Evolutionary conservation across 1,140 invertebrate genomes (phyloP).

Genomic region (Sarcophaga peregrina): DNA sequence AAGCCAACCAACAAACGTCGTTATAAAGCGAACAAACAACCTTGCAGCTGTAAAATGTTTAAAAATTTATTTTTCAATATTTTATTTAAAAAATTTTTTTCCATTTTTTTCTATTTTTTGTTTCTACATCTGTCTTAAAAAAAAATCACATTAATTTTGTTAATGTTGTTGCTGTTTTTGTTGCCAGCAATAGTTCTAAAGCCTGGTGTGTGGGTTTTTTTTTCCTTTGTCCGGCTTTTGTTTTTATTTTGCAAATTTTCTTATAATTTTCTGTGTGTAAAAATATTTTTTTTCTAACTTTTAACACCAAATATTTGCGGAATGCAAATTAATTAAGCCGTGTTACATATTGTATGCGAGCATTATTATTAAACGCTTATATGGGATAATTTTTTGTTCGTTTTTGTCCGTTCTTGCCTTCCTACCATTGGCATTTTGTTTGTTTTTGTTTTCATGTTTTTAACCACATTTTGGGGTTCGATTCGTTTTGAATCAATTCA

Average conservation of each 20-base stretch:
- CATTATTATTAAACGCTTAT: background rate
- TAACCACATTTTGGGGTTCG: background rate
- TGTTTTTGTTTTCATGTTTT: background rate
- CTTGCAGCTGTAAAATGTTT: background rate
- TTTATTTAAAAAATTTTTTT: background rate
- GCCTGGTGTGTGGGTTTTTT: slow-evolving; percentile 28
- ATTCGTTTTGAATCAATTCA: slow-evolving; percentile 1
- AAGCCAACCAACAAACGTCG: too few species aligned
- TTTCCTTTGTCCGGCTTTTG: background rate
- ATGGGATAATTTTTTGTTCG: background rate
- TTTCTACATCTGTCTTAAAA: background rate
- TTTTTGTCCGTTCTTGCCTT: background rate
- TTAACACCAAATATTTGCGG: slow-evolving; percentile 32
- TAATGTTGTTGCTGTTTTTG: background rate
- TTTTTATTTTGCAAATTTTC: background rate
- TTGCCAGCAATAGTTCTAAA: slow-evolving; percentile 5
- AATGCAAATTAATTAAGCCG: slow-evolving; percentile 40
- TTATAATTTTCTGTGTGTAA: background rate
- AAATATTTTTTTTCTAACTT: background rate
- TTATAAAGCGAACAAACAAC: background rate
- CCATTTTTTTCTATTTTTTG: background rate
- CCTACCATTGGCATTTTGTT: background rate
- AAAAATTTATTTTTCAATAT: background rate
- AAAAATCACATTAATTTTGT: background rate
- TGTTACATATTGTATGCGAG: background rate